These are phyloP conservation scores for Ochropacha duplaris DNA, from an alignment of 2,888 invertebrate genomes.

Conservation along the genomic window DNA sequence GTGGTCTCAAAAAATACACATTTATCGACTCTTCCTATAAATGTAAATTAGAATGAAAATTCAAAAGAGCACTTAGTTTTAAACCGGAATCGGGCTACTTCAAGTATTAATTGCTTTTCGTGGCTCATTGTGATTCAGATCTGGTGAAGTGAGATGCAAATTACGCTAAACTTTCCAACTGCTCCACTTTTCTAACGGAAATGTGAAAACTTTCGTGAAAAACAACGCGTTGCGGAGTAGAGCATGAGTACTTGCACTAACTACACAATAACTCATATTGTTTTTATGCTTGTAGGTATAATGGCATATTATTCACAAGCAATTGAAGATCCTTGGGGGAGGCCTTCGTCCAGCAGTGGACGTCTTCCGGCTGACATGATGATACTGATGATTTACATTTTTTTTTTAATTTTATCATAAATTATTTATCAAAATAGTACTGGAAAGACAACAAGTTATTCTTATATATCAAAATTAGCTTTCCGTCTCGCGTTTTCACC, in stretches of 20 bases:
- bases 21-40: conserved; percentile 38
- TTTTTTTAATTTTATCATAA: too few relatives aligned
- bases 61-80: conserved; percentile 78
- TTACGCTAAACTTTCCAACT: conserved; percentile 73
- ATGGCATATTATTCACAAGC: too few relatives aligned
- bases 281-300: too few relatives aligned
- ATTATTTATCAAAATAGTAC: too few relatives aligned
- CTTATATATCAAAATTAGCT: too few relatives aligned
- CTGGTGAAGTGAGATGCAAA: conserved; percentile 76
- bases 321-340: too few relatives aligned
- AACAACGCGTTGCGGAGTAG: conserved; percentile 58
- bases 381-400: too few relatives aligned
- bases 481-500: too few relatives aligned
- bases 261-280: conserved; percentile 24
- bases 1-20: conserved; percentile 7
- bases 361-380: too few relatives aligned
- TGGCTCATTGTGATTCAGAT: conserved; percentile 80
- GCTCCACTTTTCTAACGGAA: conserved; percentile 75
- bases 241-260: conserved; percentile 36
- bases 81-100: conserved; percentile 76
- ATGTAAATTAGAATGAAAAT: conserved; percentile 71
- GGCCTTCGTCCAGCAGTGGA: too few relatives aligned
- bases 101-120: conserved; percentile 81
- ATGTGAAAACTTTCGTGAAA: conserved; percentile 72
- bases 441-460: too few relatives aligned